Conservation (phyloP, 2,797 vertebrate species). For the Eospalax fontanierii region DNA sequence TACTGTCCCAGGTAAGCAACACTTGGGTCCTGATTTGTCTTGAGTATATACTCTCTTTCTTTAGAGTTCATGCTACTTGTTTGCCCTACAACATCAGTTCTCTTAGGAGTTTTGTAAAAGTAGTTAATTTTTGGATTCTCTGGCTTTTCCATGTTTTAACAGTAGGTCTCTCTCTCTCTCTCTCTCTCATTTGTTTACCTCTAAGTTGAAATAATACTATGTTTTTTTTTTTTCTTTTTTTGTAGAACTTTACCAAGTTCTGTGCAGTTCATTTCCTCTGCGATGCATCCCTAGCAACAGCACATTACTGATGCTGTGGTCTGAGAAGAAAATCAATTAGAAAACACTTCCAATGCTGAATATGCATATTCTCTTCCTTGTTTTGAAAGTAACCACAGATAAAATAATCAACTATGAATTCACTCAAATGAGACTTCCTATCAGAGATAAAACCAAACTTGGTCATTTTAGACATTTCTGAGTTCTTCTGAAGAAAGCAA, state of each 20-base stretch:
- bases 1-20: background rate
- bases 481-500: background rate
- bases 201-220: background rate
- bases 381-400: background rate
- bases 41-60: background rate
- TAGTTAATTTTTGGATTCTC: background rate
- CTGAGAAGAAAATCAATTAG: constrained; percentile 17
- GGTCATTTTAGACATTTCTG: background rate
- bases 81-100: constrained; percentile 6
- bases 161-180: background rate
- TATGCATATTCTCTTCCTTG: background rate
- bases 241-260: background rate
- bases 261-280: background rate
- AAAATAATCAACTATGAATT: constrained; percentile 23
- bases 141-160: background rate
- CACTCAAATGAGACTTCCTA: constrained; percentile 1
- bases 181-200: too few species aligned
- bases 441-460: constrained; percentile 38
- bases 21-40: background rate
- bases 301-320: background rate
- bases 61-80: background rate
- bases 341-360: background rate
- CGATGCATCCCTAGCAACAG: background rate
- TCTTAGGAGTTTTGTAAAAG: background rate
- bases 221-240: constrained; percentile 14